A percentile compares a stretch with the other conserved stretches of the same genome.
Conservation (phyloP, 2,888 invertebrate genomes). For the Pegoplata infirma region DNA sequence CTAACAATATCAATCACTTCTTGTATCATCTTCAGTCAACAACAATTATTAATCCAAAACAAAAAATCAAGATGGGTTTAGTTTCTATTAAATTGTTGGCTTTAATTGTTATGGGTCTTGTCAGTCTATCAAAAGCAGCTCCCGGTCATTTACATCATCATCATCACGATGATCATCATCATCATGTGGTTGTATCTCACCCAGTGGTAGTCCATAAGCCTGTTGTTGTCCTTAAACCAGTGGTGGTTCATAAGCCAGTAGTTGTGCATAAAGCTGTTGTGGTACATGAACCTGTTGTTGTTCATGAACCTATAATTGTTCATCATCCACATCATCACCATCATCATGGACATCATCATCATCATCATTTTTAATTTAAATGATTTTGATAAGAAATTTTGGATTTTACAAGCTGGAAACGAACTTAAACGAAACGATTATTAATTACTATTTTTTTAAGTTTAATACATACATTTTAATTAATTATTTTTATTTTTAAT, state of each 20-base stretch:
- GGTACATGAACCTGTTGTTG: conserved; percentile 37
- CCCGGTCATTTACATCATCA: conserved; percentile 62
- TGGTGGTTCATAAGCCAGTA: conserved; percentile 55
- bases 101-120: conserved; percentile 26
- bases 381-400: neutral
- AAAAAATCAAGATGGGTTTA: conserved; percentile 38
- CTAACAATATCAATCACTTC: conserved; percentile 30
- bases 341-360: conserved; percentile 29
- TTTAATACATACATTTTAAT: neutral
- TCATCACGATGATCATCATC: conserved; percentile 6
- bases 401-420: neutral
- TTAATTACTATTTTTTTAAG: neutral
- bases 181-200: conserved; percentile 49
- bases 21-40: conserved; percentile 3
- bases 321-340: conserved; percentile 45
- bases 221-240: conserved; percentile 40
- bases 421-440: neutral
- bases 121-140: conserved; percentile 39
- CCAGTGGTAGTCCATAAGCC: conserved; percentile 51
- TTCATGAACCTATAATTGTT: conserved; percentile 47
- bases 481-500: neutral
- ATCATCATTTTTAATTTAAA: conserved; percentile 33
- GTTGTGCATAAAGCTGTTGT: conserved; percentile 46
- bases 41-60: neutral
- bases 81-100: conserved; percentile 36